Evolutionary conservation across 2,113 vertebrate genomes (phyloP).

Genomic region (Archocentrus centrarchus): DNA sequence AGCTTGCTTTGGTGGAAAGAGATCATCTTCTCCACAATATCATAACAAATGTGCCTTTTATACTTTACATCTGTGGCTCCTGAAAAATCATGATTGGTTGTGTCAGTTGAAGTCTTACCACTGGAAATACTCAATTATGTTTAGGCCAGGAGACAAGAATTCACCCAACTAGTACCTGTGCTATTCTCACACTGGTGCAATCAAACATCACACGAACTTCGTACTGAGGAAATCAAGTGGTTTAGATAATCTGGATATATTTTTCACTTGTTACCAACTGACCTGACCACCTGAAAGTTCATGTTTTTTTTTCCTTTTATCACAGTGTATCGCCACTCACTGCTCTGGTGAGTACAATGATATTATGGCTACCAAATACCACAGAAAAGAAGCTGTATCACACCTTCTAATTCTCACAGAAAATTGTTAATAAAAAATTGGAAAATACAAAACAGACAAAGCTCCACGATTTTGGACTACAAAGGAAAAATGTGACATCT

Average conservation of each 20-base stretch:
- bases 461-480: neutral
- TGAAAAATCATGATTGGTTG: neutral
- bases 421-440: slow-evolving; percentile 1
- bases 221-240: neutral
- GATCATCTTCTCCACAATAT: neutral
- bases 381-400: neutral
- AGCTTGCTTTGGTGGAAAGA: neutral
- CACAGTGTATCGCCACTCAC: neutral
- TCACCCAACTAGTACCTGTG: neutral
- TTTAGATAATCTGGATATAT: neutral
- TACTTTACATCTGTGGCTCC: neutral
- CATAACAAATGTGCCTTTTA: neutral
- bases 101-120: neutral
- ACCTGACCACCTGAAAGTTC: neutral
- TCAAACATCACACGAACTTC: neutral
- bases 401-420: neutral
- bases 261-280: neutral
- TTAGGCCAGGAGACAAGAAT: neutral
- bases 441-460: neutral
- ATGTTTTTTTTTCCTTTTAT: neutral
- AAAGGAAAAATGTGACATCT: neutral
- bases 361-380: neutral
- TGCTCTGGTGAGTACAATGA: neutral
- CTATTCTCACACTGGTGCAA: too few species aligned
- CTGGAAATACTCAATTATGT: neutral